These are phyloP conservation scores for Drosophila mettleri DNA, from an alignment of 2,888 invertebrate genomes.

Conservation along the genomic window DNA sequence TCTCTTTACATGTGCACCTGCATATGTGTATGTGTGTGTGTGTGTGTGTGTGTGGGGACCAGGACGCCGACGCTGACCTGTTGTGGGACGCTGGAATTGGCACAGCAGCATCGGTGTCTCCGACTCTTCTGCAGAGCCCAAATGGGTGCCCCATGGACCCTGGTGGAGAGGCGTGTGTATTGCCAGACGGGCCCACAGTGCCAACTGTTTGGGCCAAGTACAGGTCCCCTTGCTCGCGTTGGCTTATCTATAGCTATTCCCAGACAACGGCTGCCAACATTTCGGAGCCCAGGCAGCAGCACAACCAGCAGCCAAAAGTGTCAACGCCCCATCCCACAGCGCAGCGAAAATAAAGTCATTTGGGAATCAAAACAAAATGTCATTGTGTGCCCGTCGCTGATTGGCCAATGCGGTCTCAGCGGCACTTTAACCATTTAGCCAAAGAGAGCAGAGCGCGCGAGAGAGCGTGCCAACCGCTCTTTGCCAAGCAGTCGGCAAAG, in stretches of 20 bases:
- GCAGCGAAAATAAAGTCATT: constrained; percentile 41
- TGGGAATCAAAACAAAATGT: constrained; percentile 72
- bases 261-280: constrained; percentile 27
- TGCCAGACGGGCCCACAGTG: constrained; percentile 35
- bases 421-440: constrained; percentile 44
- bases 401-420: constrained; percentile 61
- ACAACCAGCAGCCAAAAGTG: constrained; percentile 45
- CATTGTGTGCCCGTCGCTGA: constrained; percentile 65
- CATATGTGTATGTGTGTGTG: constrained; percentile 7
- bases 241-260: constrained; percentile 61
- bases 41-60: constrained; percentile 3
- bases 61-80: constrained; percentile 52
- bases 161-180: constrained; percentile 50
- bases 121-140: constrained; percentile 26
- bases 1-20: background rate
- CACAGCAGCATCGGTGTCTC: constrained; percentile 50
- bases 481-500: constrained; percentile 41
- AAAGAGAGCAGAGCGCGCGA: constrained; percentile 38
- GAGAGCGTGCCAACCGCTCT: constrained; percentile 38
- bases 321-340: constrained; percentile 69
- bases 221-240: constrained; percentile 39
- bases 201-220: constrained; percentile 37
- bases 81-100: constrained; percentile 69
- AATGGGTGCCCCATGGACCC: constrained; percentile 36
- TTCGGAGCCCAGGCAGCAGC: constrained; percentile 42